Evolutionary conservation across 1,140 invertebrate genomes (phyloP).

Genomic region (Drosophila repleta): DNA sequence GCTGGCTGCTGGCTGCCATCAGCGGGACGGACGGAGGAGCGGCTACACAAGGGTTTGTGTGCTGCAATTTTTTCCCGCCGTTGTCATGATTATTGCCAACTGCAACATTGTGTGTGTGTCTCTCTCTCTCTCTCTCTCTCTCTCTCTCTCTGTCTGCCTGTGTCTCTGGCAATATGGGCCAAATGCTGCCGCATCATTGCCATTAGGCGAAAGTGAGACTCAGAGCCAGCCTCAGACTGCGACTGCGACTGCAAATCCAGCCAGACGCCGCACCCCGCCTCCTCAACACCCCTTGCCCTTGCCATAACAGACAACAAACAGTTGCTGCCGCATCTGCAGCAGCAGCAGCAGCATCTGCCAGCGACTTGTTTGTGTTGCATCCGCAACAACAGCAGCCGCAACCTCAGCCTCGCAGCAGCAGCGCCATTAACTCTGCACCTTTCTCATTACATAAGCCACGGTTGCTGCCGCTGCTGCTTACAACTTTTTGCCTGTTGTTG

Average conservation of each 20-base stretch:
- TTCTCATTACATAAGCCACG: slow-evolving; percentile 51
- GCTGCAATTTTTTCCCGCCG: slow-evolving; percentile 34
- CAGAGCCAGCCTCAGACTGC: slow-evolving; percentile 3
- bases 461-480: slow-evolving; percentile 38
- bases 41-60: not conserved
- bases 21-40: not conserved
- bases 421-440: slow-evolving; percentile 40
- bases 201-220: slow-evolving; percentile 52
- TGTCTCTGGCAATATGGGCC: slow-evolving; percentile 37
- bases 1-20: too few species aligned
- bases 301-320: slow-evolving; percentile 23
- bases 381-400: slow-evolving; percentile 23
- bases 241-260: not conserved
- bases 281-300: not conserved
- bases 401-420: slow-evolving; percentile 7
- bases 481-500: slow-evolving; percentile 34
- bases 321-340: slow-evolving; percentile 29
- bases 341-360: slow-evolving; percentile 13
- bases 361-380: slow-evolving; percentile 47
- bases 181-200: slow-evolving; percentile 55
- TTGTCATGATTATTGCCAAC: slow-evolving; percentile 46
- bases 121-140: not conserved
- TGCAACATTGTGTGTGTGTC: not conserved
- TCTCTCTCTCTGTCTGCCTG: not conserved
- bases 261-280: too few species aligned